Percentiles rank a stretch among this genome's conserved stretches.
phyloP scores from a whole-genome alignment of 2,888 invertebrate species.

The Cryptophagus acutangulus region DNA sequence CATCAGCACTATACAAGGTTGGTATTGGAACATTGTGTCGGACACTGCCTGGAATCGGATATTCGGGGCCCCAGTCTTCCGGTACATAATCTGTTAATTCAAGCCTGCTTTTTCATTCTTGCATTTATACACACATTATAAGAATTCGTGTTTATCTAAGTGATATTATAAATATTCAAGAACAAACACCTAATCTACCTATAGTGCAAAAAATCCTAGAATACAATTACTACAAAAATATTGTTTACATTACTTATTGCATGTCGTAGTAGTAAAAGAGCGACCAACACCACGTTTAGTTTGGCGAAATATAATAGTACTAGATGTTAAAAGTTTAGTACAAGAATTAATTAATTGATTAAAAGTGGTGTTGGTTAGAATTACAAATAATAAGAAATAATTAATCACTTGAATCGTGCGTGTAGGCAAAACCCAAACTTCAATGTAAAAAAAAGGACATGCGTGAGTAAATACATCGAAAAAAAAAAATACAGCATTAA shows the following conservation, averaged over 20 bases:
- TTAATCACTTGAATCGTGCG: conserved; percentile 9
- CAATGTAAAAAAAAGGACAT: conserved; percentile 36
- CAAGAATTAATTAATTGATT: not conserved
- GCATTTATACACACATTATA: too few relatives aligned
- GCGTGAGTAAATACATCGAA: conserved; percentile 42
- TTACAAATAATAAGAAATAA: conserved; percentile 16
- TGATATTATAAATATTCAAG: too few relatives aligned
- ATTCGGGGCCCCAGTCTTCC: conserved; percentile 63
- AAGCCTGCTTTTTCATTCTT: conserved; percentile 17
- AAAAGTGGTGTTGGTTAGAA: conserved; percentile 3
- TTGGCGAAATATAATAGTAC: too few relatives aligned
- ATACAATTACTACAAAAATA: conserved; percentile 1
- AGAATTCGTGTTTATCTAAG: too few relatives aligned
- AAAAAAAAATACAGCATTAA: conserved; percentile 38
- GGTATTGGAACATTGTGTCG: conserved; percentile 71
- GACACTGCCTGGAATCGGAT: conserved; percentile 51
- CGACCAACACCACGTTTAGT: conserved; percentile 3
- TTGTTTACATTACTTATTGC: conserved; percentile 2
- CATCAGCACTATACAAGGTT: conserved; percentile 73
- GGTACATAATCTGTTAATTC: conserved; percentile 45
- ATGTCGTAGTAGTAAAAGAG: not conserved
- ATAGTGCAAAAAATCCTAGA: too few relatives aligned
- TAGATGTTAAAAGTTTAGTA: not conserved
- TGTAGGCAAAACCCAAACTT: too few relatives aligned
- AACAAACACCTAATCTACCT: too few relatives aligned